Conservation (phyloP, 2,888 invertebrate genomes). For the Chydorus sphaericus region DNA sequence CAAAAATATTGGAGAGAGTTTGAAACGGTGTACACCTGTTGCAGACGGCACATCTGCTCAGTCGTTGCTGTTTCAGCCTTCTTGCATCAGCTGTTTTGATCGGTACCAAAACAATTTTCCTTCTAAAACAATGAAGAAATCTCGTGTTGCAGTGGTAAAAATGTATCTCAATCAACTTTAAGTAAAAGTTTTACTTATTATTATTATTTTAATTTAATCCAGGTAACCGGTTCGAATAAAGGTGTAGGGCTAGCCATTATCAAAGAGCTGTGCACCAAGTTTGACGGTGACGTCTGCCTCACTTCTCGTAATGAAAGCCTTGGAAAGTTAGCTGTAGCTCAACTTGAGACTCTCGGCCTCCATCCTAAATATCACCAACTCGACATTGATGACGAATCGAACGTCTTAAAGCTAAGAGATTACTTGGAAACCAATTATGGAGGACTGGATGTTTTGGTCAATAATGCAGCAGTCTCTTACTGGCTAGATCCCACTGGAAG, state of each 20-base stretch:
- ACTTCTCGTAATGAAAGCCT: conserved; percentile 25
- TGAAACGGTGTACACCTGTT: too few species aligned
- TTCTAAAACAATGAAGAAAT: too few species aligned
- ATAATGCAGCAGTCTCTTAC: conserved; percentile 64
- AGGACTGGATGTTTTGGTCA: conserved; percentile 55
- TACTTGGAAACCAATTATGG: conserved; percentile 44
- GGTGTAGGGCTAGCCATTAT: conserved; percentile 26
- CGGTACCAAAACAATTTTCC: too few species aligned
- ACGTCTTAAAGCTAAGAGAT: conserved; percentile 42
- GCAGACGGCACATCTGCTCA: too few species aligned
- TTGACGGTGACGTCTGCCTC: conserved; percentile 29
- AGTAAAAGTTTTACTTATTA: too few species aligned
- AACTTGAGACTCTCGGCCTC: conserved; percentile 25
- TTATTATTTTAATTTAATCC: too few species aligned
- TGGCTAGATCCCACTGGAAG: conserved; percentile 35
- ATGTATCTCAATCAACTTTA: too few species aligned
- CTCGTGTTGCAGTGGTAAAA: too few species aligned
- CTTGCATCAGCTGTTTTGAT: too few species aligned
- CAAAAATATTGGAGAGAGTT: too few species aligned
- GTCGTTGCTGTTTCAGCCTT: too few species aligned
- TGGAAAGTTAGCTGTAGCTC: conserved; percentile 23
- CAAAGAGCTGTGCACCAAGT: conserved; percentile 23
- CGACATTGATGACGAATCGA: conserved; percentile 45
- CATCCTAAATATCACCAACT: conserved; percentile 46
- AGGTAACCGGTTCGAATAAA: conserved; percentile 25